A percentile compares a stretch with the other conserved stretches of the same genome.
phyloP scores from a whole-genome alignment of 2,113 vertebrate species.

The Pangasianodon gigas region DNA sequence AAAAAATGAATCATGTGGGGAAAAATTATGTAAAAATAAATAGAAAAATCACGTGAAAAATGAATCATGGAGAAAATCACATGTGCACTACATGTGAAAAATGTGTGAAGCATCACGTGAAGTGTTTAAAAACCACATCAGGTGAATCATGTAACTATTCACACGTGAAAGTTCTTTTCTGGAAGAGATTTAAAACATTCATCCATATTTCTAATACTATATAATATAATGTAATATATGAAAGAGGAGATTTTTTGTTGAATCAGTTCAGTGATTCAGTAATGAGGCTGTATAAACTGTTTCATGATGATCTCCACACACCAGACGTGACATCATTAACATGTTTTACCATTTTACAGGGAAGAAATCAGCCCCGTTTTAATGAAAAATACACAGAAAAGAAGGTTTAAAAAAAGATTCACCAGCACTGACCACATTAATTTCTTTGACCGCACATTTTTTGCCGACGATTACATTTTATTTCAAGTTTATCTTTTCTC shows the following conservation, averaged over 20 bases:
- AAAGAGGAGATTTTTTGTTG: background rate
- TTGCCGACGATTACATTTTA: constrained; percentile 14
- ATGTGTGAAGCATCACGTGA: background rate
- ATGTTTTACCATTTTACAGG: no score
- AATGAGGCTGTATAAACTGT: background rate
- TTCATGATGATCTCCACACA: background rate
- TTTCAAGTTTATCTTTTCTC: constrained; percentile 26
- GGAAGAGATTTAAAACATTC: background rate
- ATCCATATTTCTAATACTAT: background rate
- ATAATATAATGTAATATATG: no score
- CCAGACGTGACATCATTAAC: background rate
- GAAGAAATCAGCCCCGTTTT: background rate
- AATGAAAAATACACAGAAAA: background rate
- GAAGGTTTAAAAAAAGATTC: background rate
- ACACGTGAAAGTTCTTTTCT: background rate
- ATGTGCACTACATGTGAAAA: background rate
- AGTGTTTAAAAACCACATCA: background rate
- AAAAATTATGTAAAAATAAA: background rate
- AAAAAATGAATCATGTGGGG: background rate
- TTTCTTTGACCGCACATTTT: background rate
- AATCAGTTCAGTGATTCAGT: background rate
- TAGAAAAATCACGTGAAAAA: background rate
- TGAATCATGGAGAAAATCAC: background rate
- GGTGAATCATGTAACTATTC: background rate
- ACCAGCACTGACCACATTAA: background rate